Evolutionary conservation across 2,888 invertebrate genomes (phyloP).

Genomic region (Lycophotia porphyrea): DNA sequence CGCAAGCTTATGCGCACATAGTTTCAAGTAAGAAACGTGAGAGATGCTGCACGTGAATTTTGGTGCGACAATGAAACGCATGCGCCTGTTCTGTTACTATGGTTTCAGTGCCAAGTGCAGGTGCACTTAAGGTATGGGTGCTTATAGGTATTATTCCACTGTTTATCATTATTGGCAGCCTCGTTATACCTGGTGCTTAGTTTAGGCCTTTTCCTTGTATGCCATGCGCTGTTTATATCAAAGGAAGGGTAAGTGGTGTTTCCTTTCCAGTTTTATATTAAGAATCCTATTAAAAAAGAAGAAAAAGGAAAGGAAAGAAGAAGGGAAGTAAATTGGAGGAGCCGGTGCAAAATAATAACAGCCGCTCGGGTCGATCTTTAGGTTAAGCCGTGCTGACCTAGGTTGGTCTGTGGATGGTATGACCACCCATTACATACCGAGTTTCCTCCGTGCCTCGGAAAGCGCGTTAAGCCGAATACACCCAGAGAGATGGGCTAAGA

Average conservation of each 20-base stretch:
- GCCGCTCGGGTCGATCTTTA: too few relatives aligned
- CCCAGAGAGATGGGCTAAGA: not conserved
- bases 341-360: too few relatives aligned
- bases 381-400: too few relatives aligned
- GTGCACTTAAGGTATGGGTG: conserved; percentile 11
- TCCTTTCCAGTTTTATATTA: not conserved
- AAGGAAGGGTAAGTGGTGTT: not conserved
- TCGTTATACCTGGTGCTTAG: not conserved
- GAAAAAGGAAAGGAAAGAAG: too few relatives aligned
- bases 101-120: conserved; percentile 43
- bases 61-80: conserved; percentile 16
- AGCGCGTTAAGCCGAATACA: too few relatives aligned
- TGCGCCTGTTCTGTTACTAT: conserved; percentile 31
- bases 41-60: conserved; percentile 48
- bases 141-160: conserved; percentile 30
- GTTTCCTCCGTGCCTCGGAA: too few relatives aligned
- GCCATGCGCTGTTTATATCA: not conserved
- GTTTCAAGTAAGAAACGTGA: conserved; percentile 44
- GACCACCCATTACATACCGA: too few relatives aligned
- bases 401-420: too few relatives aligned
- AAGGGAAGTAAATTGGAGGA: not conserved
- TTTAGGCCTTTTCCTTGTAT: too few relatives aligned
- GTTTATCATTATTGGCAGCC: not conserved
- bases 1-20: conserved; percentile 39
- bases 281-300: too few relatives aligned